phyloP scores from a whole-genome alignment of 2,113 vertebrate genomes.

The Campylorhamphus procurvoides region DNA sequence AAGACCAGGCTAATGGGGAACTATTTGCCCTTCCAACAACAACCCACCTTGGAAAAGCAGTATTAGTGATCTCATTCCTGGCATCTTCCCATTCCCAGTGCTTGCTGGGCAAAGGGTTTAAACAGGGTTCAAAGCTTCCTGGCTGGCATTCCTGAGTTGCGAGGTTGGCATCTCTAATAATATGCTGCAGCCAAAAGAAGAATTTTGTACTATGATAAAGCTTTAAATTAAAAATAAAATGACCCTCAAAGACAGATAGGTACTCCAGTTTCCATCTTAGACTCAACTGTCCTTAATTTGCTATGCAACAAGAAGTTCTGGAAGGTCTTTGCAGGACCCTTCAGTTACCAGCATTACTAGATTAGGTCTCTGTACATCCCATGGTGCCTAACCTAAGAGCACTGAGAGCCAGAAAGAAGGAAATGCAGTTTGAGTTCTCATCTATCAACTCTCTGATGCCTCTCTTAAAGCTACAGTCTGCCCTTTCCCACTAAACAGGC shows the following conservation, averaged over 20 bases:
- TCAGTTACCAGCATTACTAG: not conserved
- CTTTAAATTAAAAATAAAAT: not conserved
- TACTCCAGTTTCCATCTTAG: not conserved
- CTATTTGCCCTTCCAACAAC: not conserved
- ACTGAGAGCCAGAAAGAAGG: not conserved
- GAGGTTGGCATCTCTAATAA: not conserved
- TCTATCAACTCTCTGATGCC: not conserved
- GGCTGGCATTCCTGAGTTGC: not conserved
- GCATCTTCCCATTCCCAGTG: not conserved
- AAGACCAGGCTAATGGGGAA: not conserved
- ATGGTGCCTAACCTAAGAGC: not conserved
- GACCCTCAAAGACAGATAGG: not conserved
- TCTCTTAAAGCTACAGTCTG: conserved; percentile 1
- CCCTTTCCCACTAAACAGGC: not conserved
- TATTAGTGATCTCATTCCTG: not conserved
- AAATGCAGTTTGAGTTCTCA: not conserved
- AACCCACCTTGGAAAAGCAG: not conserved
- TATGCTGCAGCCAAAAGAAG: not conserved
- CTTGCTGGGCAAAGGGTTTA: not conserved
- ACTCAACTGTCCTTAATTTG: not conserved
- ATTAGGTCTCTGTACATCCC: not conserved
- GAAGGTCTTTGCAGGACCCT: not conserved
- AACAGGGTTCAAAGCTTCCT: not conserved
- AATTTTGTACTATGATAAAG: not conserved
- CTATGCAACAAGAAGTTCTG: not conserved